Percentiles rank a stretch among this genome's conserved stretches.
Evolutionary conservation across 2,888 invertebrate species (phyloP).

Genomic region (Phoronis australis): DNA sequence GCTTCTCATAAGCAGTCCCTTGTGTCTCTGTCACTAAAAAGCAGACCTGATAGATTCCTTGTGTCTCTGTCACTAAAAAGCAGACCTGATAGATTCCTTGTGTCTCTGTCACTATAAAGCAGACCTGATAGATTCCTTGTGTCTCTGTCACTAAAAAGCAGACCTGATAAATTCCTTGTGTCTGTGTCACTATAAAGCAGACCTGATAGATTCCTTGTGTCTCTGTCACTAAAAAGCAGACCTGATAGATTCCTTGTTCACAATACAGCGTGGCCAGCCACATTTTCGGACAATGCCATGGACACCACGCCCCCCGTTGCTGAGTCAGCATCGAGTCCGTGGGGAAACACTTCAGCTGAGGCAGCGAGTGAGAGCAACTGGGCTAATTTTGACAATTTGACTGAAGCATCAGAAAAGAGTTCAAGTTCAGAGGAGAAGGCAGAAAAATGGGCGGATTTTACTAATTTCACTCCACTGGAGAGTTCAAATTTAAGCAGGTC

Average conservation of each 20-base stretch:
- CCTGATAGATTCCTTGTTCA: not conserved
- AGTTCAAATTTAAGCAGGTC: no score
- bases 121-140: no score
- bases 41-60: no score
- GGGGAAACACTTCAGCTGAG: constrained; percentile 20
- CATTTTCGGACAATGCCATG: constrained; percentile 33
- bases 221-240: not conserved
- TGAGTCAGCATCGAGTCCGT: constrained; percentile 48
- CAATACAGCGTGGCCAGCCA: constrained; percentile 27
- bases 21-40: no score
- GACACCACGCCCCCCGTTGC: constrained; percentile 44
- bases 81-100: no score
- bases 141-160: no score
- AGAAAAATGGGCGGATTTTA: constrained; percentile 11
- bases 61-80: no score
- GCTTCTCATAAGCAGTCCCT: no score
- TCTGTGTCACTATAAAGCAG: no score
- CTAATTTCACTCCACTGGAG: not conserved
- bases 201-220: not conserved
- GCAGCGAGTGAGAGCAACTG: constrained; percentile 17
- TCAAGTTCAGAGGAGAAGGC: not conserved
- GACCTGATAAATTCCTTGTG: no score
- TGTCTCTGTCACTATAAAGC: no score
- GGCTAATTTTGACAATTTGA: constrained; percentile 20
- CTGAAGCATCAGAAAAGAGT: not conserved